Evolutionary conservation across 2,888 invertebrate species (phyloP).

Genomic region (Plagiodera versicolora): DNA sequence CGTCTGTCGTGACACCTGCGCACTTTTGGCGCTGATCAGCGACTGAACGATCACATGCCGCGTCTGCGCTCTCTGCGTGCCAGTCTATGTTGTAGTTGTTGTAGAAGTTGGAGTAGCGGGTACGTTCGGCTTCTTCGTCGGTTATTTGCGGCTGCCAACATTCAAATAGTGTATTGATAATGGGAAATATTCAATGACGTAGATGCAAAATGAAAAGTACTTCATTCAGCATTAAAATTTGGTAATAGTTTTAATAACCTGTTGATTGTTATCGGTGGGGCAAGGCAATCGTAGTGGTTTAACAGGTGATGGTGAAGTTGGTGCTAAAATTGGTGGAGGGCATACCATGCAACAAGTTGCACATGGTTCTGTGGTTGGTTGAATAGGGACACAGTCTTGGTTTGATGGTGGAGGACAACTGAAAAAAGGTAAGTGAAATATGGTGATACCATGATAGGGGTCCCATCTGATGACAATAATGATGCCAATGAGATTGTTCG

Average conservation of each 20-base stretch:
- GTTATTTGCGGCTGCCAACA: slow-evolving; percentile 36
- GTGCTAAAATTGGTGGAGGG: slow-evolving; percentile 45
- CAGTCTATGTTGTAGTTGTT: slow-evolving; percentile 50
- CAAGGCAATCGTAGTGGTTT: slow-evolving; percentile 45
- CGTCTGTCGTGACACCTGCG: slow-evolving; percentile 40
- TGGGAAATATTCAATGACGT: no score
- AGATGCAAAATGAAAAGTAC: no score
- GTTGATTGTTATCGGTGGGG: slow-evolving; percentile 10
- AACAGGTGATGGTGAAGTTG: slow-evolving; percentile 45
- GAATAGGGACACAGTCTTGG: slow-evolving; percentile 3
- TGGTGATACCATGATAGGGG: no score
- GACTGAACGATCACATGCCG: background rate
- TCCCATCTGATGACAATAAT: no score
- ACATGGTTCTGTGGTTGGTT: slow-evolving; percentile 19
- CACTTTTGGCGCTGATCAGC: slow-evolving; percentile 30
- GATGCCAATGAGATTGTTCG: no score
- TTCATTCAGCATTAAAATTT: background rate
- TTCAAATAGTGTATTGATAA: no score
- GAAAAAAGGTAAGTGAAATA: no score
- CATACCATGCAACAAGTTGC: slow-evolving; percentile 40
- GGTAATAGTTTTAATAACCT: background rate
- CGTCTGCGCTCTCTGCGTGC: slow-evolving; percentile 31
- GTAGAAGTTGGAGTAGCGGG: slow-evolving; percentile 48
- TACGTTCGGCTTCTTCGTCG: slow-evolving; percentile 36
- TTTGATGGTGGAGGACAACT: background rate